Evolutionary conservation across 1,140 invertebrate species (phyloP), one percentile per base, ranked within the genome.

Genomic region (Acromyrmex echinatior): DNA sequence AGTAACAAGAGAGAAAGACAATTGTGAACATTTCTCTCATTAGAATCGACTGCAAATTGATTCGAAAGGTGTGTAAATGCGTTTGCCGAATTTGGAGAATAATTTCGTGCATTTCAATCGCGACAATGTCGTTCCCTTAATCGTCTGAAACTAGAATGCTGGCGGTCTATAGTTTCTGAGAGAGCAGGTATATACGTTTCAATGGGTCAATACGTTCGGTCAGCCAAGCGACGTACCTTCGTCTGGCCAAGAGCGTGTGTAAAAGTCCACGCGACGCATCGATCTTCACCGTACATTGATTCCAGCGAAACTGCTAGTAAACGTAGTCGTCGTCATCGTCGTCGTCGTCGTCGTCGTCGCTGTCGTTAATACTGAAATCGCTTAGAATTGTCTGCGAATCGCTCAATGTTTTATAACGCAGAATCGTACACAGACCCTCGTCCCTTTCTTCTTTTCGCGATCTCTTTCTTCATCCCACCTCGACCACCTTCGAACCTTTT

Each of bases 141-240:
- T 82, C 56, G 68, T 31, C 21, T 5, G 1, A 14, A 70, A 70
- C 39, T 60, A 45, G 53, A 31, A 28, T 73, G 10, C 35, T 28
- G 31, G 51, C 31, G 63, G 7, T 39, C 31, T 71, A n/a, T 58
- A 49, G 31, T 62, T 82, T 51, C 35, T 49, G 39, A 45, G 39
- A 45, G 39, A 45, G 10, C 2, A 51, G 9, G 51, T 71, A 49
- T 81, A 71, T n/a, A 73, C 31, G 10, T 73, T 82, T 60, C 53
- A 82, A 82, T 82, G 79, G 66, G 79, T 73, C 53, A 82, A 73
- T 82, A 82, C 53, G 31, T 74, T 49, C 18, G 79, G 25, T n/a
- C 21, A 12, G 25, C 18, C 49, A 6, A 31, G 21, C 35, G 21
- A 16, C 16, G 70, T 60, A 74, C 25, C 68, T 60, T 31, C 16